Base-by-base conservation (phyloP, 2,797 vertebrate genomes). In the Hyperoplus lanceolatus region DNA sequence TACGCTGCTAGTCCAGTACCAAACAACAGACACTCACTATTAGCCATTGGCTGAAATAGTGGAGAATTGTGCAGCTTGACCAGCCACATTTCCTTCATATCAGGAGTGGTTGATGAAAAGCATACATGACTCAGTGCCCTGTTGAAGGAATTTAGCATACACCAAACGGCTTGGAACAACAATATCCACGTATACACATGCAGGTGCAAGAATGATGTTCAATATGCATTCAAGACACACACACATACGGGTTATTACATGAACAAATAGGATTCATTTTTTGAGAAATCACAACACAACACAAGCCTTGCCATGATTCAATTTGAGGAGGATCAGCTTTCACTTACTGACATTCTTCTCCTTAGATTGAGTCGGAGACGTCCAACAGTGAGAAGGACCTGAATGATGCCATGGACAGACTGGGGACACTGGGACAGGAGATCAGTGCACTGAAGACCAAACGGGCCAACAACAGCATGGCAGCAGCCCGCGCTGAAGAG, bases 391-490 rank as follows among this genome's bases (percentile, higher is more conserved):
- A 99, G 89, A 93, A 93, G 80, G 80, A 92, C 59, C 93, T 99
- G 82, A 93, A 85, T 0, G 95, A 96, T 0, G 96, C 97, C 54
- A 92, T 96, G 93, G 89, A 91, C 45, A 94, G 94, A 11, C 90
- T 97, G 9, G 93, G 83, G 36, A 89, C 91, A 6, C 86, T 99
- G 73, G 95, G 97, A 6, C 88, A 80, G 51, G 95, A 98, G 74
- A 94, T 97, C 0, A 96, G 95, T 0, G 86, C 88, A 36, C 94
- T 99, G 79, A 99, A 98, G 90, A 95, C 97, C 86, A 97, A 99
- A 87, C 92, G 96, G 1, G 97, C 97, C 73, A 97, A 95, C 82
- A 99, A 98, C 90, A 98, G 95, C 90, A 93, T 99, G 94, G 96
- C 96, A 1, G 97, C 97, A 0, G 96, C 96, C 0, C 95, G 95